Percentiles rank a stretch among this genome's conserved stretches.
phyloP scores from a whole-genome alignment of 2,113 vertebrate genomes.

The Murina feae region DNA sequence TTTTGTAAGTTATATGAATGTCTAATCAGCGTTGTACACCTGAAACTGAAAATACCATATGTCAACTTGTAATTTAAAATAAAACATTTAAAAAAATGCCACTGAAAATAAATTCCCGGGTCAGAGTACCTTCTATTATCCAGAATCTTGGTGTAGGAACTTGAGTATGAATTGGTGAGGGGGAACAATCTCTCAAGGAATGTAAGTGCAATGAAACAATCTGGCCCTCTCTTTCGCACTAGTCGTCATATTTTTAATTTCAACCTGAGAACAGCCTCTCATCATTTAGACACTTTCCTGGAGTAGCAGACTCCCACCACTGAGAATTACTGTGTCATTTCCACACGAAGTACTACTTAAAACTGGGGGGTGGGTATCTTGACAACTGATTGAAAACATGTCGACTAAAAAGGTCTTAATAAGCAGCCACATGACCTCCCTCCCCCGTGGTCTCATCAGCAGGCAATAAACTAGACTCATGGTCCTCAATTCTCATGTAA shows the following conservation, averaged over 20 bases:
- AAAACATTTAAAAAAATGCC: not conserved
- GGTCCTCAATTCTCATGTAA: conserved; percentile 53
- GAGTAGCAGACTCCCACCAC: conserved; percentile 27
- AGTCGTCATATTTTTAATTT: not conserved
- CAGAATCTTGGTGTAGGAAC: not conserved
- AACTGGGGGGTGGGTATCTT: conserved; percentile 31
- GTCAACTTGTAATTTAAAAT: not conserved
- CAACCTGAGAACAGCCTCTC: not conserved
- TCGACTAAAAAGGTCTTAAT: conserved; percentile 61
- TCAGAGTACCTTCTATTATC: not conserved
- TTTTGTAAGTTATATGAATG: not conserved
- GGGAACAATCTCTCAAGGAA: not conserved
- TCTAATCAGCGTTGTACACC: not conserved
- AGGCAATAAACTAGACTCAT: conserved; percentile 50
- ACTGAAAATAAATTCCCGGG: not conserved
- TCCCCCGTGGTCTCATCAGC: conserved; percentile 60
- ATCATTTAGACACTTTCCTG: conserved; percentile 14
- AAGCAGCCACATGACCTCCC: conserved; percentile 53
- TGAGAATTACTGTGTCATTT: conserved; percentile 42
- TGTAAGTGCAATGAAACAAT: not conserved
- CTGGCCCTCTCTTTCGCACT: not conserved
- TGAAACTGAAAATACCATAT: not conserved
- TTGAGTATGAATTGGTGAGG: not conserved
- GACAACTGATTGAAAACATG: conserved; percentile 61
- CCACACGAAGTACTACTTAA: conserved; percentile 44